Conservation (phyloP, 2,797 vertebrate genomes). For the Choloepus didactylus region DNA sequence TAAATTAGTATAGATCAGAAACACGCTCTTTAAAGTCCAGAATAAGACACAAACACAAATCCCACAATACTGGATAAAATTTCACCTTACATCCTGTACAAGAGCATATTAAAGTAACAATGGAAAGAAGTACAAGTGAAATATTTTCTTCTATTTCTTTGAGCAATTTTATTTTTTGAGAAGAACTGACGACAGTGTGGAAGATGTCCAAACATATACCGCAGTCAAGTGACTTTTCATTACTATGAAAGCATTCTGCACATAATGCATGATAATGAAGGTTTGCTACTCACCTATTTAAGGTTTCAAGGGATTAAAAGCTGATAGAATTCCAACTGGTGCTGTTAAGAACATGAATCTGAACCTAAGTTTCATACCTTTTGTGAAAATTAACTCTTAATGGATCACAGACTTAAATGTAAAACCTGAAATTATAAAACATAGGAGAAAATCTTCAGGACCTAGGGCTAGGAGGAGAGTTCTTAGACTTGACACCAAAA, state of each 20-base stretch:
- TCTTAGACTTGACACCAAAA: background rate
- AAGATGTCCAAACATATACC: background rate
- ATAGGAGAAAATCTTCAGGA: no score
- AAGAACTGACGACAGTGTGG: background rate
- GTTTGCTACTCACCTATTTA: background rate
- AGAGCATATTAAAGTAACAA: background rate
- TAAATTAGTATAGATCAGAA: background rate
- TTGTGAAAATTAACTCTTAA: no score
- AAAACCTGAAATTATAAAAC: no score
- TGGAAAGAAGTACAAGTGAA: background rate
- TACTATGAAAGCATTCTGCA: background rate
- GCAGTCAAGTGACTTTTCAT: background rate
- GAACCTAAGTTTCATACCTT: no score
- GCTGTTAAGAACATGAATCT: no score
- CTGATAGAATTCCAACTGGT: background rate
- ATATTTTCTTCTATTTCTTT: background rate
- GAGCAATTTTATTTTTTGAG: background rate
- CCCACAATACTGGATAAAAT: background rate
- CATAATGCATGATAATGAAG: background rate
- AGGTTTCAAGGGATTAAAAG: background rate
- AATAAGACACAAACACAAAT: background rate
- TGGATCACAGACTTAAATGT: no score
- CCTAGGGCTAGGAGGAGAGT: no score
- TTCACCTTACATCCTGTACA: background rate
- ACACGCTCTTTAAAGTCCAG: background rate